phyloP scores from a whole-genome alignment of 2,888 invertebrate genomes.

The Masnerella sp. region DNA sequence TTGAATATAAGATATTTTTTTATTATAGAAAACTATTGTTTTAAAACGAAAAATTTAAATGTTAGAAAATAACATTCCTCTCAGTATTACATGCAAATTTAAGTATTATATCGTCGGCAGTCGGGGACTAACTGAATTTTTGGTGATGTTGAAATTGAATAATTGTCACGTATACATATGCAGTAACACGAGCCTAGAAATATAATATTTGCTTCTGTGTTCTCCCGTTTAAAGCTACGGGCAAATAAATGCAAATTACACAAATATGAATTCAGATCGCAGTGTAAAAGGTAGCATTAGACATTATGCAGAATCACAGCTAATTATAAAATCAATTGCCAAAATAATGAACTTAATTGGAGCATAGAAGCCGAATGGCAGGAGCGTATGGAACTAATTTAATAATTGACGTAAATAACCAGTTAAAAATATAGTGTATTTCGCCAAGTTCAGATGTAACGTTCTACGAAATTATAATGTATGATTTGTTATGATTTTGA shows the following conservation, averaged over 20 bases:
- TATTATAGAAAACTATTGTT: too few relatives aligned
- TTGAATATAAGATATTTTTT: too few relatives aligned
- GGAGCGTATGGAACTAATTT: conserved; percentile 4
- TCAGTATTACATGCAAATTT: conserved; percentile 22
- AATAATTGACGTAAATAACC: background rate
- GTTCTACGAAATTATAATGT: too few relatives aligned
- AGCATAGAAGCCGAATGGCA: background rate
- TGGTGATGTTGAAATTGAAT: conserved; percentile 51
- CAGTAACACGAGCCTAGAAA: conserved; percentile 58
- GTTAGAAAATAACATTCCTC: background rate
- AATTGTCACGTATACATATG: conserved; percentile 57
- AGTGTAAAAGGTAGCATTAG: conserved; percentile 52
- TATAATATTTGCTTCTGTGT: conserved; percentile 49
- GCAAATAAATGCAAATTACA: conserved; percentile 58
- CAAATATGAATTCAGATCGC: conserved; percentile 50
- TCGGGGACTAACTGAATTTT: conserved; percentile 39
- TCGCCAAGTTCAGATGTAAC: too few relatives aligned
- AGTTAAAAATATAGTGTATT: background rate
- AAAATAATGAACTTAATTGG: conserved; percentile 51
- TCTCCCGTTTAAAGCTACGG: conserved; percentile 40
- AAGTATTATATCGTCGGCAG: conserved; percentile 5
- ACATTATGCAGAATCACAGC: conserved; percentile 53
- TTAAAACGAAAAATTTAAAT: background rate
- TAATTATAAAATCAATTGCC: conserved; percentile 50
- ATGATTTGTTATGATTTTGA: too few relatives aligned